Percentiles rank a stretch among this genome's conserved stretches.
These are phyloP conservation scores for Campopleginae sp. DNA, from an alignment of 2,888 invertebrate genomes.

Conservation along the genomic window DNA sequence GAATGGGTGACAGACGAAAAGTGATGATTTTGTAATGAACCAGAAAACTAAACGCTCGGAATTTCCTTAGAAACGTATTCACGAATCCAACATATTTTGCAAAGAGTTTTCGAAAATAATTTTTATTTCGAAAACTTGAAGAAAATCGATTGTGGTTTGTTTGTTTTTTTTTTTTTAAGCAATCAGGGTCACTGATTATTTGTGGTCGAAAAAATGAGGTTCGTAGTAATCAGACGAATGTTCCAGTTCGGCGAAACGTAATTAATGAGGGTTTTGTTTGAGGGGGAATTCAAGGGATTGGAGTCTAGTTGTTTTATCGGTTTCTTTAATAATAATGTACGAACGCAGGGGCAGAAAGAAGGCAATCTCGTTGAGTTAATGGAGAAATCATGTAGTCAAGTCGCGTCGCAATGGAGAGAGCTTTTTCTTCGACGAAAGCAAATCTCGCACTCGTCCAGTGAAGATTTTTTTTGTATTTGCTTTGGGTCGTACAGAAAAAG, in stretches of 20 bases:
- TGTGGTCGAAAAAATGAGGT: not conserved
- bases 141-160: not conserved
- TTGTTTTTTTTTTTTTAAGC: not conserved
- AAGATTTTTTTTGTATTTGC: not conserved
- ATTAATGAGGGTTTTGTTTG: not conserved
- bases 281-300: not conserved
- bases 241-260: not conserved
- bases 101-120: not conserved
- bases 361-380: conserved; percentile 43
- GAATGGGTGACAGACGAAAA: too few relatives aligned
- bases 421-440: conserved; percentile 21
- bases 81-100: too few relatives aligned
- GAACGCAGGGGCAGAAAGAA: not conserved
- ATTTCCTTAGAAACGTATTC: too few relatives aligned
- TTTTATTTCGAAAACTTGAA: not conserved
- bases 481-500: not conserved
- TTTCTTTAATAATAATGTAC: not conserved
- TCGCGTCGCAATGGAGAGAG: not conserved
- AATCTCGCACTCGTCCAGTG: not conserved
- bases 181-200: not conserved
- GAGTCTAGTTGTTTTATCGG: not conserved
- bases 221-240: not conserved
- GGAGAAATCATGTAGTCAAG: conserved; percentile 45
- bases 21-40: too few relatives aligned
- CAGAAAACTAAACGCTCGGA: too few relatives aligned